These are phyloP conservation scores for Ypsolopha sequella DNA, from an alignment of 2,888 invertebrate species.

Conservation along the genomic window DNA sequence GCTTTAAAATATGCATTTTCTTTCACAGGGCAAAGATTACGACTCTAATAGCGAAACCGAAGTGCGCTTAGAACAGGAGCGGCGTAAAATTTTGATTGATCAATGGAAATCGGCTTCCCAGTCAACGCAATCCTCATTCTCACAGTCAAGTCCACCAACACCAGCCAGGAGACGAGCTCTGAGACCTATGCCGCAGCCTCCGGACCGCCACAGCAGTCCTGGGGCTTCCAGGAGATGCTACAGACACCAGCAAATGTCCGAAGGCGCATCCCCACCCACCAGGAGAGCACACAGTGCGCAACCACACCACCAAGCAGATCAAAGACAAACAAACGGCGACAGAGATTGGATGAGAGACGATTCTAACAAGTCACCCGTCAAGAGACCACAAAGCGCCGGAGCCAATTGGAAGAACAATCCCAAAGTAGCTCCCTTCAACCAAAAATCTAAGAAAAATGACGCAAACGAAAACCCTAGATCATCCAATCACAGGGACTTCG, in stretches of 20 bases:
- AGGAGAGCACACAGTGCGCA: constrained; percentile 49
- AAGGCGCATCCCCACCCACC: constrained; percentile 54
- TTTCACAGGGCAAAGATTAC: constrained; percentile 82
- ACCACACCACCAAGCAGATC: constrained; percentile 39
- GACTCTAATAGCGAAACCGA: constrained; percentile 84
- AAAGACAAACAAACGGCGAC: constrained; percentile 46
- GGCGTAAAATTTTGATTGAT: constrained; percentile 76
- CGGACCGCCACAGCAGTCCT: constrained; percentile 54
- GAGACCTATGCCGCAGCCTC: constrained; percentile 37
- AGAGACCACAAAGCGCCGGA: constrained; percentile 57
- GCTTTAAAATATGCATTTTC: not conserved
- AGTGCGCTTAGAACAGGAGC: constrained; percentile 75
- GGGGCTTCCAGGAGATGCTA: constrained; percentile 41
- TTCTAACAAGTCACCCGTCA: constrained; percentile 50
- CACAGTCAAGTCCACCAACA: constrained; percentile 49
- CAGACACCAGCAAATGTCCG: constrained; percentile 43
- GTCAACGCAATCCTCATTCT: constrained; percentile 35
- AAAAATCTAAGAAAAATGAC: constrained; percentile 50
- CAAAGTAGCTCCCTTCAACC: constrained; percentile 53
- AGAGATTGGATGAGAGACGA: constrained; percentile 40
- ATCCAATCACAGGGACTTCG: constrained; percentile 30
- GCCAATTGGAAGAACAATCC: constrained; percentile 56
- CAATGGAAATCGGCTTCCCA: constrained; percentile 83
- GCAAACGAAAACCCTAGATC: constrained; percentile 35
- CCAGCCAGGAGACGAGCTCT: constrained; percentile 43